Conservation (phyloP, 2,113 vertebrate species). For the Ptychochromis oligacanthus region DNA sequence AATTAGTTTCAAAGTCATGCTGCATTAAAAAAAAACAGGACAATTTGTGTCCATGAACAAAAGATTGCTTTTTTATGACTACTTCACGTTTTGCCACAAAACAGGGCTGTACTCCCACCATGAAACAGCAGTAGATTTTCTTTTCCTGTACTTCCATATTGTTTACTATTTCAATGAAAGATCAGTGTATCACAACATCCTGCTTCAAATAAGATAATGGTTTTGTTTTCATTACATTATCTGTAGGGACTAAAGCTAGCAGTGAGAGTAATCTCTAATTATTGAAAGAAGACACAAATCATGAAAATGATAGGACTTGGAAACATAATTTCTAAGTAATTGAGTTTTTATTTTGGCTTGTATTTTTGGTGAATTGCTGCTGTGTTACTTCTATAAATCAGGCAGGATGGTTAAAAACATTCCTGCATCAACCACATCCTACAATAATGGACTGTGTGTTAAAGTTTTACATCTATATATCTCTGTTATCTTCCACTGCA, state of each 20-base stretch:
- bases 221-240: conserved; percentile 26
- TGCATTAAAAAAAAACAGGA: not conserved
- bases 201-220: conserved; percentile 24
- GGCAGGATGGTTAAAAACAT: not conserved
- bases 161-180: conserved; percentile 25
- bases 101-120: not conserved
- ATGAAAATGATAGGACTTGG: not conserved
- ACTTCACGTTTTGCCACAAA: too few relatives aligned
- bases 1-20: not conserved
- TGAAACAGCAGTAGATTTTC: conserved; percentile 8
- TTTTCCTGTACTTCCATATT: not conserved
- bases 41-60: not conserved
- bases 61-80: too few relatives aligned
- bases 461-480: not conserved
- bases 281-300: not conserved
- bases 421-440: not conserved
- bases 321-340: not conserved
- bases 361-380: not conserved
- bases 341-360: not conserved
- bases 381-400: not conserved
- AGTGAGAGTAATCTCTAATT: not conserved
- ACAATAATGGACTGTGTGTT: not conserved
- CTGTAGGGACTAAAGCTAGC: not conserved
- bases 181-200: conserved; percentile 15
- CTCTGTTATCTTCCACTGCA: conserved; percentile 17